phyloP scores from a whole-genome alignment of 2,797 vertebrate genomes.

The Anguilla pacifica region DNA sequence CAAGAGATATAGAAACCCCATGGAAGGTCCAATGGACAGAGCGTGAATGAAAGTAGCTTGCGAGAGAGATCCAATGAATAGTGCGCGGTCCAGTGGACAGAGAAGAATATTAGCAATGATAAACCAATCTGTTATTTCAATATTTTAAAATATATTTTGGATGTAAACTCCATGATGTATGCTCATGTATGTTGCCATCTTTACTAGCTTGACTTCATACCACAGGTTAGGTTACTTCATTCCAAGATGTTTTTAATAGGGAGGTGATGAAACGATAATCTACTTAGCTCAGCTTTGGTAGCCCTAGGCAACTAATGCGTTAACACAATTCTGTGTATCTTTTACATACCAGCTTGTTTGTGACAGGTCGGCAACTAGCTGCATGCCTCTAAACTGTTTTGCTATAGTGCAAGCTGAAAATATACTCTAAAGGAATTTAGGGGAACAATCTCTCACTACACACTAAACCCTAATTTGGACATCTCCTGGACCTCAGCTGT shows the following conservation, averaged over 20 bases:
- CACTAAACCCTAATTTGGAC: slow-evolving; percentile 68
- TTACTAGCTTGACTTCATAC: slow-evolving; percentile 72
- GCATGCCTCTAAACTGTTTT: slow-evolving; percentile 58
- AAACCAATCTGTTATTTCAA: too few species aligned
- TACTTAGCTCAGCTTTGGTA: slow-evolving; percentile 72
- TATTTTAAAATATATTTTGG: too few species aligned
- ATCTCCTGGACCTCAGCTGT: slow-evolving; percentile 66
- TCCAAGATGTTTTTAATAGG: slow-evolving; percentile 74
- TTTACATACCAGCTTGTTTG: slow-evolving; percentile 76
- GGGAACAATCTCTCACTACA: slow-evolving; percentile 54
- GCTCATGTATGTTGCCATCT: slow-evolving; percentile 29
- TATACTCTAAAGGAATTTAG: slow-evolving; percentile 63
- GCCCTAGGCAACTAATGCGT: slow-evolving; percentile 77
- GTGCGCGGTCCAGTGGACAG: too few species aligned
- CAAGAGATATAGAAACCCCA: too few species aligned
- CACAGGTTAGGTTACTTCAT: slow-evolving; percentile 62
- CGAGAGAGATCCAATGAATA: too few species aligned
- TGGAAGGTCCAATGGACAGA: too few species aligned
- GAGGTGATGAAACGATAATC: slow-evolving; percentile 81
- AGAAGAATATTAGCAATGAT: too few species aligned
- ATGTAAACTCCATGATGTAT: too few species aligned
- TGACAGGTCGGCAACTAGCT: slow-evolving; percentile 70
- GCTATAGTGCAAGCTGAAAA: slow-evolving; percentile 60
- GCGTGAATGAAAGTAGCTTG: too few species aligned
- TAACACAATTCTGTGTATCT: slow-evolving; percentile 79